Base-by-base conservation (phyloP, 2,797 vertebrate genomes). In the Carduelis carduelis region DNA sequence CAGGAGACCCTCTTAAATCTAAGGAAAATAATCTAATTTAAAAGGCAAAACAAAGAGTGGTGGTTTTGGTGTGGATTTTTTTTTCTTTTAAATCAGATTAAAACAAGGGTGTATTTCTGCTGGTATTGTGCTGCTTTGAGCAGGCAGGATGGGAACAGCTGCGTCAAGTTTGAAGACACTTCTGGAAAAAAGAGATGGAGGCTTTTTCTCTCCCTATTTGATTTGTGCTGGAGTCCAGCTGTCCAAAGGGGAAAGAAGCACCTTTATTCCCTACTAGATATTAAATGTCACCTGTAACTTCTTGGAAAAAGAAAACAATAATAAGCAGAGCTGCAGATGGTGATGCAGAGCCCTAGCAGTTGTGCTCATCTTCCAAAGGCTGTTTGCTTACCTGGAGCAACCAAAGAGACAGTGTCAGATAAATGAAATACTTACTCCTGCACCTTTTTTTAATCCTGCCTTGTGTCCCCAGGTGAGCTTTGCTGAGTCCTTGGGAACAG, bases 21-120 rank as follows among this genome's bases (percentile, higher is more conserved):
- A 98, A 98, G 98, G 98, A 98, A 98, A 98, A 97, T 96, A 96
- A 98, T 95, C 91, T 97, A 97, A 98, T 98, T 98, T 97, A 95
- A 97, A 96, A 98, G 97, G 97, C 96, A 96, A 95, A 96, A 95
- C 90, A 95, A 96, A 96, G 97, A 96, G 93, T 76, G 83, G 89
- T 94, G 83, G 74, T 88, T 89, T 83, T 66, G 81, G 88, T 87
- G 83, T 47, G 77, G 30, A 3, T 5, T 23, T 43, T 43, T 43
- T 61, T 57, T 81, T 49, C 65, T 82, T 47, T 52, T 6, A 41
- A 91, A 94, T 89, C 87, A 91, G 95, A 96, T 96, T 95, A 94
- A 95, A 95, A 96, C 95, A 93, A 97, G 91, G 75, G 84, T 90
- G 77, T 80, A 93, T 95, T 96, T 95, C 94, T 94, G 94, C 82